A percentile compares a stretch with the other conserved stretches of the same genome.
Conservation (phyloP, 2,888 invertebrate species). For the Caenorhabditis angaria region DNA sequence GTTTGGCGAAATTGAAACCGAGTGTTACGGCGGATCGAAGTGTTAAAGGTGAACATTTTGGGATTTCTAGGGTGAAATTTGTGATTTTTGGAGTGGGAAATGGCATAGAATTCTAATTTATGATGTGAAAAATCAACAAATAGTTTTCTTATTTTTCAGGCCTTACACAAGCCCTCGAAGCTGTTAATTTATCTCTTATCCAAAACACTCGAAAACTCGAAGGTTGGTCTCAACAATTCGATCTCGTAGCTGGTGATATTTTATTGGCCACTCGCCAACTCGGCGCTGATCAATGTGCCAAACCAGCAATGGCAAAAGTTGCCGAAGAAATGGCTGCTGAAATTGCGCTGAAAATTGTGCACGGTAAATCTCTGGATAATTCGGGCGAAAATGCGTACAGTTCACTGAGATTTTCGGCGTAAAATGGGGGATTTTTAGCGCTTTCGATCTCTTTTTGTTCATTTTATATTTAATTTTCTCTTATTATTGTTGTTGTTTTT, state of each 20-base stretch:
- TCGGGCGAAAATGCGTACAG: constrained; percentile 14
- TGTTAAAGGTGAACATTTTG: constrained; percentile 18
- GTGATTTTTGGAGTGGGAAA: no score
- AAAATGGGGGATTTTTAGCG: no score
- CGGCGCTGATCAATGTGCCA: constrained; percentile 42
- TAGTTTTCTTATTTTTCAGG: constrained; percentile 17
- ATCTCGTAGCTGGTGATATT: constrained; percentile 41
- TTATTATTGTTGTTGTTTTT: not conserved
- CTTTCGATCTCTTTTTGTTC: no score
- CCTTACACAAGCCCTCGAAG: constrained; percentile 21
- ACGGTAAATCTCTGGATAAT: not conserved
- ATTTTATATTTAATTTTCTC: not conserved
- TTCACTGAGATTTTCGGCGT: constrained; percentile 9
- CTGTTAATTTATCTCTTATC: constrained; percentile 31
- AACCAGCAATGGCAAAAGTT: constrained; percentile 31
- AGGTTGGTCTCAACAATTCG: constrained; percentile 53
- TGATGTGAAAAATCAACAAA: not conserved
- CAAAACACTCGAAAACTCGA: constrained; percentile 45
- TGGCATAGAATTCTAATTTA: not conserved
- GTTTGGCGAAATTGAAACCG: constrained; percentile 10
- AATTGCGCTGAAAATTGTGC: constrained; percentile 13
- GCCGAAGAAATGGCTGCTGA: constrained; percentile 32
- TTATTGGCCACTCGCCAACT: constrained; percentile 34
- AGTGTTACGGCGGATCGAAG: constrained; percentile 12
- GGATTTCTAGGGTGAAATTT: no score